Base-by-base conservation (phyloP, 2,888 invertebrate genomes). In the Aplocera efformata region DNA sequence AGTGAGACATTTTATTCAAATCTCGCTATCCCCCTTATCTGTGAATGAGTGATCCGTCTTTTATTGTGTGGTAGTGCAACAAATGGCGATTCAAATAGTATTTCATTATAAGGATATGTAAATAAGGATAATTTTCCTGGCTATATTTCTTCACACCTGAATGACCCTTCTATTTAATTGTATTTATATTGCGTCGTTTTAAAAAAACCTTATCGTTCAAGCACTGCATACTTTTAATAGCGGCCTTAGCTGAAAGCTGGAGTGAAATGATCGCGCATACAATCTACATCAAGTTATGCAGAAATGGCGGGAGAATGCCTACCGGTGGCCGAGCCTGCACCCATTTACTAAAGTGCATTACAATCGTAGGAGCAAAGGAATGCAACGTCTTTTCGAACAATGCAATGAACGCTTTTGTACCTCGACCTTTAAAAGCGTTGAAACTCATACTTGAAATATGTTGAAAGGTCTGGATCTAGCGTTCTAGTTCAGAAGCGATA, bases 381-480 rank as follows among this genome's bases (percentile, higher is more conserved):
- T 71, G 63, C 58, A 56, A 63, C 56, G 58, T 50, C 60, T 50
- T 58, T 60, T 55, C 57, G 53, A 69, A 71, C 64, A 70, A 69
- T 64, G 58, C 59, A 48, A 31, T 27, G 32, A 49, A 43, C 31
- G 43, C 44, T 47, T 44, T 5, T 42, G 55, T 49, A 42, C 50
- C 32, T 46, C 52, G 50, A 62, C 61, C 56, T 58, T 60, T 60
- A 54, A 53, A 49, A 49, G 47, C 41, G 38, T 48, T 43, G 40
- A 36, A 44, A 36, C 33, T 50, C 50, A 50, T 47, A 43, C 44
- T 45, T 47, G 36, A 48, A 44, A 52, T 41, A 48, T 46, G 45
- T 42, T 32, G 48, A 44, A 50, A 48, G 35, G 45, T 33, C 8
- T 25, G 23, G 32, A n/a, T 13, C 35, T 28, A 42, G 27, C 24